Conservation (phyloP, 2,113 vertebrate genomes). For the Anser brachyrhynchus region DNA sequence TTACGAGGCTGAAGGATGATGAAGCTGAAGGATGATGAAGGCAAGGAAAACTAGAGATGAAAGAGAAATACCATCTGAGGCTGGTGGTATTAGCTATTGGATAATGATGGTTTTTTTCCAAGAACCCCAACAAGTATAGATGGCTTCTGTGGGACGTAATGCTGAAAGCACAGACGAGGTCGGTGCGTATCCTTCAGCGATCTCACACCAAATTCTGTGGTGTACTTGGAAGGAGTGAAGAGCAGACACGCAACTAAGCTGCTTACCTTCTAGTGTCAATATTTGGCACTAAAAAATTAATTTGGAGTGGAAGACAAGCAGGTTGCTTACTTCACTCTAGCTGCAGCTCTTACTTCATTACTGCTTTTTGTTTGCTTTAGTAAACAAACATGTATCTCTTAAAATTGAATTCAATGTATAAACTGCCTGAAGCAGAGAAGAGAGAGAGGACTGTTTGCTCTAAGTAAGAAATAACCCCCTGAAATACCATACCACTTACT, state of each 20-base stretch:
- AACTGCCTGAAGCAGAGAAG: background rate
- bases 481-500: background rate
- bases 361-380: constrained; percentile 12
- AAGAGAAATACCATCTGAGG: background rate
- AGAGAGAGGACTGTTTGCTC: background rate
- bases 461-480: background rate
- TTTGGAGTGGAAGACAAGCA: background rate
- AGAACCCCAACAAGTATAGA: background rate
- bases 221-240: background rate
- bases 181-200: background rate
- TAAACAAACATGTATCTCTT: background rate
- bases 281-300: constrained; percentile 8
- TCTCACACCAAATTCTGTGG: background rate
- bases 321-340: background rate
- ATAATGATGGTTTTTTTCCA: background rate
- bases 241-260: background rate
- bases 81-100: background rate
- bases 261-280: constrained; percentile 21
- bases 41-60: background rate
- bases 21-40: background rate
- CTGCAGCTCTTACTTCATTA: background rate
- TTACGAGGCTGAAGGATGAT: background rate
- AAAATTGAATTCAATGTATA: constrained; percentile 11
- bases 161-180: background rate
- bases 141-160: background rate